Percentiles rank a stretch among this genome's conserved stretches.
These are phyloP conservation scores for Axis porcinus DNA, from an alignment of 2,113 vertebrate genomes.

Conservation along the genomic window DNA sequence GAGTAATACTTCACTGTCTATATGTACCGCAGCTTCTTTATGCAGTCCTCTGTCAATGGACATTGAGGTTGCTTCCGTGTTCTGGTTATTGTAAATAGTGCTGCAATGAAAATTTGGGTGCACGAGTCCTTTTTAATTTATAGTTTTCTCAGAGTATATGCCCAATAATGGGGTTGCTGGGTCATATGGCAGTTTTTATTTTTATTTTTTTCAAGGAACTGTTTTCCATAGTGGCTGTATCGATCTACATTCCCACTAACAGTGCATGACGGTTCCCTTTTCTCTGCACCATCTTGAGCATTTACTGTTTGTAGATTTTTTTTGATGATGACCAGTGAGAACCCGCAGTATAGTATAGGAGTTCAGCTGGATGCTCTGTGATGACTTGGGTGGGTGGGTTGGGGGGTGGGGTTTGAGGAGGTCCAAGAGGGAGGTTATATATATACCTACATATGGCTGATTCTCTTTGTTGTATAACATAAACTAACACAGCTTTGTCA, in stretches of 20 bases:
- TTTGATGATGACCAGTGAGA: background rate
- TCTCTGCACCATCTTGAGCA: background rate
- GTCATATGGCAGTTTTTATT: background rate
- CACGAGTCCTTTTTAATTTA: background rate
- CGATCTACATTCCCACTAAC: background rate
- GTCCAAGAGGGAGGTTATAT: background rate
- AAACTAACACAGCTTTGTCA: background rate
- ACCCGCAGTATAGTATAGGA: too few relatives aligned
- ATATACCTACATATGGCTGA: background rate
- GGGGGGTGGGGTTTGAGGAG: background rate
- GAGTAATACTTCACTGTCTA: background rate
- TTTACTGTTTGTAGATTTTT: background rate
- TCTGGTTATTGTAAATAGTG: background rate
- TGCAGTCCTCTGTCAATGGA: background rate
- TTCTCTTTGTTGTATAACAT: background rate
- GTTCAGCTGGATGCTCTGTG: background rate
- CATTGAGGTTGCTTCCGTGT: background rate
- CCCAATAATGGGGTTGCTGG: background rate
- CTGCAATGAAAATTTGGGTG: background rate
- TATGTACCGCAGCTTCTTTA: background rate
- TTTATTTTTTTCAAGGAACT: background rate
- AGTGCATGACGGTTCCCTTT: accelerated
- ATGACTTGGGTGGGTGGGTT: background rate
- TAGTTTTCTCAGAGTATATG: background rate
- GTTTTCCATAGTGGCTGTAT: background rate